Evolutionary conservation across 2,888 invertebrate genomes (phyloP).

Genomic region (Drosophila mimetica): DNA sequence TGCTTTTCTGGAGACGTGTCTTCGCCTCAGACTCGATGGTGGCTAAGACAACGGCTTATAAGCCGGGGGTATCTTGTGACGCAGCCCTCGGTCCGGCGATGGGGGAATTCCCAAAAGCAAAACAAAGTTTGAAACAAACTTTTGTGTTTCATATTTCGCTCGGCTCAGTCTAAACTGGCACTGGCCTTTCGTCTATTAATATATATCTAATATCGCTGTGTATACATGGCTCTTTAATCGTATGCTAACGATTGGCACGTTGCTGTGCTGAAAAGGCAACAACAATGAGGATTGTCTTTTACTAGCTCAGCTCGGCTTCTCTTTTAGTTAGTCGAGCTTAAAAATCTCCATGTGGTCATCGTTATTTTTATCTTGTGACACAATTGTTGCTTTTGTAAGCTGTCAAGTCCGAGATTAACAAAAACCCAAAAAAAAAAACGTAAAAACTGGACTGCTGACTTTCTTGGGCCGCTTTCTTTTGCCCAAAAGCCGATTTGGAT

Average conservation of each 20-base stretch:
- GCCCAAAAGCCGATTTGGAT: slow-evolving; percentile 3
- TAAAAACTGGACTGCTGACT: slow-evolving; percentile 43
- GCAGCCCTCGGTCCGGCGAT: slow-evolving; percentile 48
- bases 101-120: slow-evolving; percentile 65
- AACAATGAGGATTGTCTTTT: slow-evolving; percentile 42
- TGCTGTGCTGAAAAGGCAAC: slow-evolving; percentile 41
- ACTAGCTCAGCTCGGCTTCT: slow-evolving; percentile 44
- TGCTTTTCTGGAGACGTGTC: slow-evolving; percentile 30
- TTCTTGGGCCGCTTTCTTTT: slow-evolving; percentile 46
- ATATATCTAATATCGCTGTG: slow-evolving; percentile 22
- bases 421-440: slow-evolving; percentile 5
- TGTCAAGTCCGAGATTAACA: slow-evolving; percentile 10
- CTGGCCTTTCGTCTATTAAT: slow-evolving; percentile 21
- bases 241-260: slow-evolving; percentile 71
- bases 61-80: slow-evolving; percentile 49
- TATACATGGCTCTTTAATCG: slow-evolving; percentile 54
- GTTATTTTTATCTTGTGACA: slow-evolving; percentile 79
- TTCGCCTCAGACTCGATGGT: slow-evolving; percentile 34
- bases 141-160: slow-evolving; percentile 62
- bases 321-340: slow-evolving; percentile 59
- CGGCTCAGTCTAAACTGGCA: no score
- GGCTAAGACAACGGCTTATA: slow-evolving; percentile 21
- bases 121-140: slow-evolving; percentile 64
- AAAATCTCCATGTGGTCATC: slow-evolving; percentile 70
- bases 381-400: slow-evolving; percentile 75